Conservation (phyloP, 2,113 vertebrate genomes). For the Gambusia affinis region DNA sequence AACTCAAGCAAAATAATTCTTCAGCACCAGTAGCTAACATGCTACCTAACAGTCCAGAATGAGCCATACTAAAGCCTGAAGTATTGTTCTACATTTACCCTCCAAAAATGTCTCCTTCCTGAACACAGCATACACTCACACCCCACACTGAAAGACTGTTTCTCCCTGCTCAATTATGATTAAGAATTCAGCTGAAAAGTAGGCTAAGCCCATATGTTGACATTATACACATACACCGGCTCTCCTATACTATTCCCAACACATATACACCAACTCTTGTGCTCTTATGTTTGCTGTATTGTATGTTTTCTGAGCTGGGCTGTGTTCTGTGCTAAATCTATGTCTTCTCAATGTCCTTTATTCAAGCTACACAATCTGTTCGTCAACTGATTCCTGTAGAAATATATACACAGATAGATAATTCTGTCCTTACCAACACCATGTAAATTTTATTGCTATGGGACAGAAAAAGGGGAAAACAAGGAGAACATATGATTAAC, state of each 20-base stretch:
- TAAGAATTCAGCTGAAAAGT: conserved; percentile 14
- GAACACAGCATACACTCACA: conserved; percentile 16
- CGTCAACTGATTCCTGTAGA: conserved; percentile 30
- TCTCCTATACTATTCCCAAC: not conserved
- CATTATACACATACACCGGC: conserved; percentile 44
- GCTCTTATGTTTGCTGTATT: conserved; percentile 17
- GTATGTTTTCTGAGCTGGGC: conserved; percentile 11
- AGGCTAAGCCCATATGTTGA: conserved; percentile 51
- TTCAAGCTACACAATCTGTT: conserved; percentile 9
- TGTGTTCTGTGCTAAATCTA: not conserved
- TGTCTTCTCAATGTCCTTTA: not conserved
- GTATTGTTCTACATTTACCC: conserved; percentile 68
- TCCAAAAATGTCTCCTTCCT: conserved; percentile 54
- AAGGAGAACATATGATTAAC: not conserved
- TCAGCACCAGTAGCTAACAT: conserved; percentile 8
- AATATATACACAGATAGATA: conserved; percentile 9
- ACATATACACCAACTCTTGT: not conserved
- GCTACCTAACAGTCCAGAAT: conserved; percentile 15
- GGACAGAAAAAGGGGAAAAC: not conserved
- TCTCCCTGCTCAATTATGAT: not conserved
- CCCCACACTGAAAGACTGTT: not conserved
- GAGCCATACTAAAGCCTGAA: conserved; percentile 26
- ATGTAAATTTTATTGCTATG: not conserved
- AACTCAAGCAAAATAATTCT: not conserved
- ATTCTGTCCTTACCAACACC: too few relatives aligned